A percentile compares a stretch with the other conserved stretches of the same genome.
Evolutionary conservation across 2,888 invertebrate species (phyloP).

Genomic region (Allygus modestus): DNA sequence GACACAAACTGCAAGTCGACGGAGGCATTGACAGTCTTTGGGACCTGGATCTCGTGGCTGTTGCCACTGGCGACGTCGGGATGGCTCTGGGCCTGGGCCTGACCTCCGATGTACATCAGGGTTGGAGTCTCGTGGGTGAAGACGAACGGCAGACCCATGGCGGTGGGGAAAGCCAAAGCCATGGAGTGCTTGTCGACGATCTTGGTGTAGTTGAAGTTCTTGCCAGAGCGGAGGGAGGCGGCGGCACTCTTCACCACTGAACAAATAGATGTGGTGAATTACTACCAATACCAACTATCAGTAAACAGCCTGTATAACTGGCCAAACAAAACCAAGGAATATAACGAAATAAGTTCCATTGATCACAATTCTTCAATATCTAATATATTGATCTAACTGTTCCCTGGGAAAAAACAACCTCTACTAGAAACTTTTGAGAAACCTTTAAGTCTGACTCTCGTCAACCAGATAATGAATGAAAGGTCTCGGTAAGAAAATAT

Average conservation of each 20-base stretch:
- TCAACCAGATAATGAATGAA: no score
- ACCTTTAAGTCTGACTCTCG: no score
- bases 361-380: no score
- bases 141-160: slow-evolving; percentile 82
- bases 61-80: slow-evolving; percentile 70
- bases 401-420: no score
- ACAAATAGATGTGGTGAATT: slow-evolving; percentile 61
- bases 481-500: no score
- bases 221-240: slow-evolving; percentile 75
- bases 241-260: slow-evolving; percentile 74
- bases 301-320: no score
- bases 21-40: slow-evolving; percentile 74
- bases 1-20: slow-evolving; percentile 77
- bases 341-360: no score
- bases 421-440: no score
- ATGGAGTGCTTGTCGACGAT: slow-evolving; percentile 79
- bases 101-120: slow-evolving; percentile 77
- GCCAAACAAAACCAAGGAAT: no score
- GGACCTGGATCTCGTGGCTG: slow-evolving; percentile 69
- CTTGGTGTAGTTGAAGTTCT: slow-evolving; percentile 79
- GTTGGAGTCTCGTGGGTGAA: slow-evolving; percentile 80
- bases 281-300: no score
- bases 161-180: slow-evolving; percentile 83
- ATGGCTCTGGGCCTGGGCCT: slow-evolving; percentile 75
- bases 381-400: no score